Evolutionary conservation across 2,113 vertebrate genomes (phyloP), one percentile per base, ranked within the genome.

Genomic region (Lagenorhynchus albirostris): DNA sequence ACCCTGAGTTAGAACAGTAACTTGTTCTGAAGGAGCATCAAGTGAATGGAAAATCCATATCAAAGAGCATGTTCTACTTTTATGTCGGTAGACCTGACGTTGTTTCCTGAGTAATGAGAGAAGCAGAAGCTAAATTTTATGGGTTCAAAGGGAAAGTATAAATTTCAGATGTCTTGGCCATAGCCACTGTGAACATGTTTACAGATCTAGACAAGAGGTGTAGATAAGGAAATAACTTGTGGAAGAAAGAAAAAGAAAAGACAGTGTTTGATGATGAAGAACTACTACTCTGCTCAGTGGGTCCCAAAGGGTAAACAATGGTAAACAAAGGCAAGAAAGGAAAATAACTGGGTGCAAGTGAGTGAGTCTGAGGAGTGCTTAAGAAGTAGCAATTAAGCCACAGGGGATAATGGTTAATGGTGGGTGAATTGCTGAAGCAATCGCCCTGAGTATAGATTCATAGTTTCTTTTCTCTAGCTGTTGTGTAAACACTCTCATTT

Each of bases 71-170:
- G 74, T 80, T 94, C 90, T 90, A 25, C 94, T 96, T 97, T 96
- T 89, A 96, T 95, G 91, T 95, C 31, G 0, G 96, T 89, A 87
- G 97, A 95, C 36, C 47, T 62, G 68, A 96, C 95, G 94, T 68
- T 95, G 89, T 90, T 97, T 94, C 77, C 83, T 94, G 95, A 83
- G 95, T 76, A 97, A 95, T 90, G 97, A 97, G 87, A 93, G 90
- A 80, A 87, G 70, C 17, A 80, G 89, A 80, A 95, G 94, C 74
- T 87, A 81, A 91, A 79, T 97, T 95, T 97, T 96, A 95, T 83
- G 38, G 65, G 74, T 95, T 97, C 94, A 97, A 88, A 97, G 84
- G 67, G 79, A 96, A 97, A 96, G 87, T 67, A 96, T 97, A 96
- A 88, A 96, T 96, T 96, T 98, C 82, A 95, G 95, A 96, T 96